Evolutionary conservation across 2,888 invertebrate species (phyloP).

Genomic region (Empis stercorea): DNA sequence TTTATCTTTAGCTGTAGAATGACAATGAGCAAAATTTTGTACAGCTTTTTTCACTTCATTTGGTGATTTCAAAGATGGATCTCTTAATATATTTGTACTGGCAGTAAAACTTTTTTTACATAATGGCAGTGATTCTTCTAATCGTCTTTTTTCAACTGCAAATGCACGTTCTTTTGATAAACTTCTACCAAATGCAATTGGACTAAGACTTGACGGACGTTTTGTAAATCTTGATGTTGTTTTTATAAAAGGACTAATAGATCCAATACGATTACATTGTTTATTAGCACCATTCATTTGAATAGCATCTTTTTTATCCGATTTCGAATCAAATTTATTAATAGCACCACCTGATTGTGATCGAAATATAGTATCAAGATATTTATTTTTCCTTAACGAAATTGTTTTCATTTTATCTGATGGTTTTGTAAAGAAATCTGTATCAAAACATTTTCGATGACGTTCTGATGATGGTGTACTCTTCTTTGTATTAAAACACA

Average conservation of each 20-base stretch:
- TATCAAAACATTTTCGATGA: conserved; percentile 31
- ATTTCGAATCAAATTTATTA: conserved; percentile 1
- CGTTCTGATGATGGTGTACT: conserved; percentile 20
- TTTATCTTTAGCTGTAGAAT: conserved; percentile 26
- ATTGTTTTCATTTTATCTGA: conserved; percentile 31
- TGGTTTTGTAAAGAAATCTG: conserved; percentile 20
- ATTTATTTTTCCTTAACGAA: conserved; percentile 29
- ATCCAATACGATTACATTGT: conserved; percentile 23
- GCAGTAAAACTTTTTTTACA: conserved; percentile 30
- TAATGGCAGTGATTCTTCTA: conserved; percentile 34
- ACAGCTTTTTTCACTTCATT: conserved; percentile 43
- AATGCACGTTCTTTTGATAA: conserved; percentile 45
- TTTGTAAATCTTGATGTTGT: conserved; percentile 15
- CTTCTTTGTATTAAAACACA: conserved; percentile 34
- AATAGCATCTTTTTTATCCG: not conserved
- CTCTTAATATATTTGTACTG: conserved; percentile 33
- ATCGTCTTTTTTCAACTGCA: conserved; percentile 40
- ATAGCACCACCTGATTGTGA: conserved; percentile 33
- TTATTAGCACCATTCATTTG: conserved; percentile 14
- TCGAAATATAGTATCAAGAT: conserved; percentile 10
- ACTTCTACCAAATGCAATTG: conserved; percentile 36
- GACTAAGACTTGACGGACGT: conserved; percentile 33
- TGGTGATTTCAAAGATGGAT: conserved; percentile 46
- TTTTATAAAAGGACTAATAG: conserved; percentile 27
- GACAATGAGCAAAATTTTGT: conserved; percentile 30